These are phyloP conservation scores for Pristis pectinata DNA, from an alignment of 2,797 vertebrate species.

Conservation along the genomic window DNA sequence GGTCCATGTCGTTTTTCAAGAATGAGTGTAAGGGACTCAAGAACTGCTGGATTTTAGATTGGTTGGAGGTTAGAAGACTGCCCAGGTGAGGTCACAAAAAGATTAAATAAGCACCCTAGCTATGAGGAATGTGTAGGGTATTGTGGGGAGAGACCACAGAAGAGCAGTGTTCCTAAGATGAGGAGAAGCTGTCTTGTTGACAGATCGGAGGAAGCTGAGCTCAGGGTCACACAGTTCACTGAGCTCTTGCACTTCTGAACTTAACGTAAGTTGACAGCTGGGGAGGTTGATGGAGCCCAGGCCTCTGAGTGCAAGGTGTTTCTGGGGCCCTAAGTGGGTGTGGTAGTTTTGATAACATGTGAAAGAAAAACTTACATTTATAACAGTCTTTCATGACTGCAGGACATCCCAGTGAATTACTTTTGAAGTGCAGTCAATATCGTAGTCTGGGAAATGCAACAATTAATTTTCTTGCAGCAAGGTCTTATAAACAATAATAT, in stretches of 20 bases:
- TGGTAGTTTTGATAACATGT: background rate
- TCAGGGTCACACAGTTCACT: background rate
- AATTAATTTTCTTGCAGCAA: background rate
- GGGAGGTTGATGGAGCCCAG: background rate
- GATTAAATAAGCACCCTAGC: background rate
- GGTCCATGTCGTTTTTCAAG: background rate
- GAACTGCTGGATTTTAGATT: background rate
- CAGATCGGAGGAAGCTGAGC: background rate
- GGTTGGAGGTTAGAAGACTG: background rate
- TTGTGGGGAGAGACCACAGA: background rate
- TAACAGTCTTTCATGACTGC: background rate
- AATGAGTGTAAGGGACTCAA: background rate
- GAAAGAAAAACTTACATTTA: background rate
- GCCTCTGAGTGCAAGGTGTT: background rate
- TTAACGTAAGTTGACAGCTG: background rate
- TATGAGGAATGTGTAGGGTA: background rate
- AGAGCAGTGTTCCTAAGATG: background rate
- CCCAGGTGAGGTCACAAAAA: background rate
- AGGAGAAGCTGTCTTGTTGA: background rate
- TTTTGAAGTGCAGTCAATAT: background rate
- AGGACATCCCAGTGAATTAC: background rate
- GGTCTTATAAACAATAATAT: background rate
- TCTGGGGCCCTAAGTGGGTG: background rate
- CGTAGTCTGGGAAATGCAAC: background rate
- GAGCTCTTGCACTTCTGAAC: background rate